Percentiles rank a stretch among this genome's conserved stretches.
phyloP scores from a whole-genome alignment of 1,140 invertebrate genomes.

The Hydropsyche tenuis region DNA sequence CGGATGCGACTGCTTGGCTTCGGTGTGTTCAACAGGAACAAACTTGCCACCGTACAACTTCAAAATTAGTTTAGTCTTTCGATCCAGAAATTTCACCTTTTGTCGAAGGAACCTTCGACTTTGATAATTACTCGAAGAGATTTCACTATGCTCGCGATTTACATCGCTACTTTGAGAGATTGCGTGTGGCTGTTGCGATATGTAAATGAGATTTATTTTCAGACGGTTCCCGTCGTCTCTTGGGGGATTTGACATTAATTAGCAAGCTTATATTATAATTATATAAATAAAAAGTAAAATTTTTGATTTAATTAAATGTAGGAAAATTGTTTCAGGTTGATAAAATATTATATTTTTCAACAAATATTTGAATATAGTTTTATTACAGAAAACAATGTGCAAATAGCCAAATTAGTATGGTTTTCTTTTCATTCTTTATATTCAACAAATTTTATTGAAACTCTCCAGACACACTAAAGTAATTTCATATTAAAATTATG shows the following conservation, averaged over 20 bases:
- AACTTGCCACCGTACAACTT: background rate
- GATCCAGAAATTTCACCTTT: constrained; percentile 8
- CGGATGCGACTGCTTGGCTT: no score
- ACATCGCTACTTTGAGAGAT: constrained; percentile 4
- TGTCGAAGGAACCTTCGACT: constrained; percentile 11
- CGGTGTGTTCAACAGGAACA: background rate
- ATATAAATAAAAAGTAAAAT: no score
- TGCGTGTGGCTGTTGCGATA: background rate
- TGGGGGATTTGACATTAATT: constrained; percentile 1
- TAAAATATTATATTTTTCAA: no score
- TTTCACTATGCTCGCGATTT: background rate
- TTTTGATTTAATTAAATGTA: no score
- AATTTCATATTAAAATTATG: no score
- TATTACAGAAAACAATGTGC: no score
- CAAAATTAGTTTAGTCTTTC: constrained; percentile 7
- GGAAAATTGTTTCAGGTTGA: no score
- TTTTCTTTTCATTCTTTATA: no score
- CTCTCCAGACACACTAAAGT: no score
- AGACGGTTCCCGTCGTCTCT: background rate
- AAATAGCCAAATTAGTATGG: no score
- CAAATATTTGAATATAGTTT: no score
- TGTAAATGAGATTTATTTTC: constrained; percentile 23
- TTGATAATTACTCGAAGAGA: constrained; percentile 11
- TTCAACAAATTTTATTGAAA: no score
- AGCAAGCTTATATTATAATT: background rate